Percentiles rank a stretch among this genome's conserved stretches.
Evolutionary conservation across 2,888 invertebrate genomes (phyloP).

Genomic region (Byasa hedistus): DNA sequence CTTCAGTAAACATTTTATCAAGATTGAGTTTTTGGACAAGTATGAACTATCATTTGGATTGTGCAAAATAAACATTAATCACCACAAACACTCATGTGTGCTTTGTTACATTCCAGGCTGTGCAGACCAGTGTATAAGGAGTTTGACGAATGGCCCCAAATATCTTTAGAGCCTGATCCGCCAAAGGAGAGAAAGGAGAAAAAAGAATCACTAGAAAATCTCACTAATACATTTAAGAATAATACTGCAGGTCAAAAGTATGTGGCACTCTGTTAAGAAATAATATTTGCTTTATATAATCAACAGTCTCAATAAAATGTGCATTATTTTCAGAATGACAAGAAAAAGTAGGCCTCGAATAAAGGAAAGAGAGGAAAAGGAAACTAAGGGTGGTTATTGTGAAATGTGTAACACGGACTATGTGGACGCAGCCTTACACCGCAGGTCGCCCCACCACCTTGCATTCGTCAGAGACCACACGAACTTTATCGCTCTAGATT

Average conservation of each 20-base stretch:
- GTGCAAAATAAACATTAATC: constrained; percentile 36
- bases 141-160: constrained; percentile 82
- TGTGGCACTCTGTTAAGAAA: constrained; percentile 38
- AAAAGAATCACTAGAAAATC: constrained; percentile 51
- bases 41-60: constrained; percentile 59
- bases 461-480: constrained; percentile 86
- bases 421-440: constrained; percentile 84
- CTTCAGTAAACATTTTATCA: constrained; percentile 84
- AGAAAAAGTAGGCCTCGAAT: constrained; percentile 72
- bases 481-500: constrained; percentile 87
- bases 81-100: constrained; percentile 22
- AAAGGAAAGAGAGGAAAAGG: constrained; percentile 68
- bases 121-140: constrained; percentile 83
- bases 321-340: constrained; percentile 73
- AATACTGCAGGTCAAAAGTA: constrained; percentile 56
- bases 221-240: constrained; percentile 37
- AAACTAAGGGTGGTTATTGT: constrained; percentile 83
- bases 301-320: background rate
- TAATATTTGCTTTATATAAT: background rate
- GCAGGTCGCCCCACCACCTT: constrained; percentile 86
- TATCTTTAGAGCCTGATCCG: constrained; percentile 69
- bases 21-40: constrained; percentile 86
- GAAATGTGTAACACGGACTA: constrained; percentile 90
- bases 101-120: constrained; percentile 57
- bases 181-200: constrained; percentile 61